Base-by-base conservation (phyloP, 92 coral and sea anemone species). In the Scolanthus callimorphus region DNA sequence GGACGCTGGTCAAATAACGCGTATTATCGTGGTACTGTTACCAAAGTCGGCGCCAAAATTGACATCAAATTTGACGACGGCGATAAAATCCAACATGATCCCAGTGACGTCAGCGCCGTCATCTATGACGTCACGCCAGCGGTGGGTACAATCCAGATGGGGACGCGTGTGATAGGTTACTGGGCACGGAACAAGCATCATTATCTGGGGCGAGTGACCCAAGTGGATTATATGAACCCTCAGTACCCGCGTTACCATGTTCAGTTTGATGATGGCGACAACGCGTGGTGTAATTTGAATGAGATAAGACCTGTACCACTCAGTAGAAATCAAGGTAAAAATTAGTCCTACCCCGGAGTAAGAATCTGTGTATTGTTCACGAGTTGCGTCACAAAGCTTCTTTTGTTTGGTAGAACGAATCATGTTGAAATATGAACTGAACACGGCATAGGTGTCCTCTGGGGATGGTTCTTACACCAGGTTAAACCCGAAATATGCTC, bases 41-140 rank as follows among this genome's bases (percentile, higher is more conserved):
- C 84, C 49, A 69, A 51, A 39, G 31, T 70, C 25, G 84, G 84
- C 4, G 48, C 60, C 22, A 78, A 62, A 70, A 70, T 78, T 25
- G 84, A 78, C 22, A 34, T 78, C 1, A 55, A 49, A 57, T 78
- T 78, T 55, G 84, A 78, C 55, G 78, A 78, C 38, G 84, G 84
- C 29, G 78, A 78, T 51, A 78, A 55, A 54, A 38, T 57, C 28
- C 70, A 73, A 43, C 78, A 78, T 70, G 78, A 69, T 31, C 84
- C 78, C 4, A 63, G 67, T 62, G 73, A 78, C 45, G 43, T 78
- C 55, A 52, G 67, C 53, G 84, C 84, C 12, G 73, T 78, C 25
- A 26, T 78, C 10, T 57, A 56, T 57, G 84, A 78, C 11, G 78
- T 78, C 23, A 78, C 68, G 11, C 78, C 84, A 21, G 65, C 25